Conservation (phyloP, 2,797 vertebrate genomes). For the Thaleichthys pacificus region DNA sequence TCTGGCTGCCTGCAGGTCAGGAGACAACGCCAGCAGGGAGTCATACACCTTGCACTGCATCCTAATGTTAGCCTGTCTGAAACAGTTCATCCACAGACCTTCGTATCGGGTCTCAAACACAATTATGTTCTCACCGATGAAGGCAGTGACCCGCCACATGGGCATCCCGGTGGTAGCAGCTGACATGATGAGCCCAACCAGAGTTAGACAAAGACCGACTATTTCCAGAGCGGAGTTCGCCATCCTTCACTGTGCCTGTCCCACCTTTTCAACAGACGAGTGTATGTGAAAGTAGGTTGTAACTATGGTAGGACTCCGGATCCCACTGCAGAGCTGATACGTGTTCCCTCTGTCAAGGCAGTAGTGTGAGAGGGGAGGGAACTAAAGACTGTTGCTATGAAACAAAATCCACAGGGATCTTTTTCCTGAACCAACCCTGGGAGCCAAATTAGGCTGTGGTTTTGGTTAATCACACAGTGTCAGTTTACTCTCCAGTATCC, state of each 20-base stretch:
- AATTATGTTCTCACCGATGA: constrained; percentile 88
- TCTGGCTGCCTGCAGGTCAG: constrained; percentile 82
- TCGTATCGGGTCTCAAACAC: constrained; percentile 89
- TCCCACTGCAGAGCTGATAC: constrained; percentile 42
- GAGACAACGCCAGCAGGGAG: constrained; percentile 83
- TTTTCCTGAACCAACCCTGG: constrained; percentile 36
- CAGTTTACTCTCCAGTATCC: constrained; percentile 55
- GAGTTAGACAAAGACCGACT: constrained; percentile 75
- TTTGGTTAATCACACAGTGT: constrained; percentile 64
- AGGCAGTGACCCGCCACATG: constrained; percentile 91
- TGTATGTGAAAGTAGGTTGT: neutral
- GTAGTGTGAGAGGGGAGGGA: constrained; percentile 59
- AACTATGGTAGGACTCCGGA: constrained; percentile 17
- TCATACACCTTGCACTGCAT: constrained; percentile 91
- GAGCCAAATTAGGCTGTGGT: constrained; percentile 42
- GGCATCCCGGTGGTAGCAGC: constrained; percentile 88
- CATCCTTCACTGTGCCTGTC: constrained; percentile 54
- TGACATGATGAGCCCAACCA: constrained; percentile 80
- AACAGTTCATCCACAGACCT: constrained; percentile 95
- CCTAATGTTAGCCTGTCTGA: constrained; percentile 78
- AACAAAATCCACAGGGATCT: constrained; percentile 56
- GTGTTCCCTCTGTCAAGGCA: constrained; percentile 49
- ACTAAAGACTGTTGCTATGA: constrained; percentile 66
- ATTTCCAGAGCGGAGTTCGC: constrained; percentile 78
- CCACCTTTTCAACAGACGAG: constrained; percentile 22